A percentile compares a stretch with the other conserved stretches of the same genome.
Evolutionary conservation across 1,140 invertebrate genomes (phyloP).

Genomic region (Planococcus citri): DNA sequence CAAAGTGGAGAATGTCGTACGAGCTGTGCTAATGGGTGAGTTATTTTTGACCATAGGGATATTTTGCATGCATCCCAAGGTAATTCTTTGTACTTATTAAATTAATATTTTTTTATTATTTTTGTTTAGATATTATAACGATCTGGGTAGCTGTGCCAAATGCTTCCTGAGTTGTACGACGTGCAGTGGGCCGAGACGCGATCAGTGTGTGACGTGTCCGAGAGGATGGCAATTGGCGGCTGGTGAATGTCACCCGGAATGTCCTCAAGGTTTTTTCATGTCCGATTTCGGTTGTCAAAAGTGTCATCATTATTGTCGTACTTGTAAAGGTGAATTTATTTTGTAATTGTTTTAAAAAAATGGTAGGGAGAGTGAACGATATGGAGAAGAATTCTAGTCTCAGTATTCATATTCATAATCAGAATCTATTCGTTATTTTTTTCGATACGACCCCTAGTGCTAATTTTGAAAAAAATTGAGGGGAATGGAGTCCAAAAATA

Average conservation of each 20-base stretch:
- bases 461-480: too few relatives aligned
- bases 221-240: slow-evolving; percentile 59
- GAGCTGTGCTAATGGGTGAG: slow-evolving; percentile 42
- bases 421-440: too few relatives aligned
- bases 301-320: slow-evolving; percentile 69
- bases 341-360: not conserved
- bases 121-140: slow-evolving; percentile 59
- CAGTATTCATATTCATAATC: too few relatives aligned
- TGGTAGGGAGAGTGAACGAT: too few relatives aligned
- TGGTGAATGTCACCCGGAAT: slow-evolving; percentile 67
- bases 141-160: slow-evolving; percentile 61
- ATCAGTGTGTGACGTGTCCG: slow-evolving; percentile 72
- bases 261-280: slow-evolving; percentile 70
- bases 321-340: slow-evolving; percentile 52
- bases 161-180: slow-evolving; percentile 73
- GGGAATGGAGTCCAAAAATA: too few relatives aligned
- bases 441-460: too few relatives aligned
- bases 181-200: slow-evolving; percentile 60
- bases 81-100: too few relatives aligned
- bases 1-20: slow-evolving; percentile 66
- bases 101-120: slow-evolving; percentile 2
- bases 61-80: not conserved
- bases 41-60: not conserved
- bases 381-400: too few relatives aligned
- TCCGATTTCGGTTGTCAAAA: slow-evolving; percentile 64